Base-by-base conservation (phyloP, 2,888 invertebrate genomes). In the Himalopsyche kuldschensis region DNA sequence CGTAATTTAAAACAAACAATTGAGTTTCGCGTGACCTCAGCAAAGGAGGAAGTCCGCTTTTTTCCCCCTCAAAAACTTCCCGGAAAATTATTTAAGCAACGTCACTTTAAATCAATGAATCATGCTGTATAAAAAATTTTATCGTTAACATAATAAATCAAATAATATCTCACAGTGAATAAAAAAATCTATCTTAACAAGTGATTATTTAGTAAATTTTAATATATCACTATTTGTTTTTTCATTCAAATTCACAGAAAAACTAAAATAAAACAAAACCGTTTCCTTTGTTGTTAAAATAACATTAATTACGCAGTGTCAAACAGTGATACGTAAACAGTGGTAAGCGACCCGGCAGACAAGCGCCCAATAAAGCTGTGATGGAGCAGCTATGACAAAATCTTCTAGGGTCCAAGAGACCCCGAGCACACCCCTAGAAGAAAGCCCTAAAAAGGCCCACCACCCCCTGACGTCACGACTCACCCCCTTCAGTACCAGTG, bases 331-430 rank as follows among this genome's bases (percentile, higher is more conserved):
- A 27, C 24, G 30, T 27, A 69, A 15, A 69, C 69, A 69, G 27
- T 30, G 15, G 24, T 69, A 5, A 27, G 69, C 30, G 69, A 8
- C 11, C 30, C 27, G 69, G 69, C 69, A 63, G 63, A 10, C 63
- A 30, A 69, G 69, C 24, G 69, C 69, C 27, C 69, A 69, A 30
- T 69, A 69, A 80, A 41, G 69, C 69, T 80, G 79, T 41, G 27
- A 80, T 80, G 79, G 79, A 80, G 63, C 69, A 69, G 69, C 79
- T 80, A 63, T 80, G 79, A 80, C 79, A 63, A 35, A 80, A 41
- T 35, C 32, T 69, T 27, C 69, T 69, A 69, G 79, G 79, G 79
- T 80, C 79, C 69, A 35, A 24, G 79, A n/a, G 79, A 80, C 79
- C 79, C 79, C 79, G 15, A 41, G 69, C 69, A 69, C 63, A 32